Evolutionary conservation across 2,797 vertebrate genomes (phyloP), one percentile per base, ranked within the genome.

Genomic region (Hippopotamyrus pictus): DNA sequence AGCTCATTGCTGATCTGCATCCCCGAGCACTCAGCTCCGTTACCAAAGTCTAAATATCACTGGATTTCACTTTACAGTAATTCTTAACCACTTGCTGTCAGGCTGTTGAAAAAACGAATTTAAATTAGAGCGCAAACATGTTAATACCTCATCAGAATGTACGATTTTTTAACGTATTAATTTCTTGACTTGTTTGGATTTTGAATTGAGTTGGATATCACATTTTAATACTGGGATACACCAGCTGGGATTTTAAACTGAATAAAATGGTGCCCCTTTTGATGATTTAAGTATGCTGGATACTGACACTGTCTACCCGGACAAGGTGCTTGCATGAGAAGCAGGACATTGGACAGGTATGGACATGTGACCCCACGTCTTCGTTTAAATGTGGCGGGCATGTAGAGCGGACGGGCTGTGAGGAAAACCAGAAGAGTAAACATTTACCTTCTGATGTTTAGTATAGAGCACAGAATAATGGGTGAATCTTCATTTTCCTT

Each of bases 361-460:
- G 54, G 33, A 57, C 86, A 59, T 62, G 86, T 59, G 86, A 87
- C 51, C 53, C 33, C 25, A 44, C 19, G 37, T 50, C 48, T 53
- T 46, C 48, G 48, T 22, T 87, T 3, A 59, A 59, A 37, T 59
- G 86, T 57, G 51, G 22, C 17, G 33, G 51, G 54, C 29, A 29
- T 41, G 33, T 14, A 57, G n/a, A 62, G 4, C 33, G 2, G 54
- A 87, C 19, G 9, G 11, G 53, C 86, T 8, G 29, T 87, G 86
- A 87, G 53, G 86, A 87, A 59, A 87, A 87, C 86, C n/a, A 19
- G 51, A 87, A 41, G 54, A 62, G 37, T 87, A 87, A 87, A 87
- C 53, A 87, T 87, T 87, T 87, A 59, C 29, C 54, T 87, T 87
- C 59, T 5, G 29, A 29, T 87, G 86, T 87, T 87, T 87, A 87